Percentiles rank a stretch among this genome's conserved stretches.
phyloP scores from a whole-genome alignment of 2,888 invertebrate species.

The Plebejus anna region DNA sequence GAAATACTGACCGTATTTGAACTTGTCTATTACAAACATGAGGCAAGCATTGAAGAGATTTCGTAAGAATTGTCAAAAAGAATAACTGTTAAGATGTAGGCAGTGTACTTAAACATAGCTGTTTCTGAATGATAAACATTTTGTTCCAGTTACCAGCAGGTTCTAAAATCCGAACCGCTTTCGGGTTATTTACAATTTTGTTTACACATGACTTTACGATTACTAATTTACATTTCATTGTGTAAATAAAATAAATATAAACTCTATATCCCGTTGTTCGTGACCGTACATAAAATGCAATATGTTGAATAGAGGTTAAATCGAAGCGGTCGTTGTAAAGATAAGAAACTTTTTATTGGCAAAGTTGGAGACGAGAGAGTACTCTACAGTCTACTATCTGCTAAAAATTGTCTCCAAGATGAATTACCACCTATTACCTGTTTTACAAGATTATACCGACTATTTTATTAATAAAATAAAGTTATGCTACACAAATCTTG shows the following conservation, averaged over 20 bases:
- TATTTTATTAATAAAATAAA: background rate
- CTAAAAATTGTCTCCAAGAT: background rate
- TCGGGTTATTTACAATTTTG: background rate
- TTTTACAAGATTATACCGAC: background rate
- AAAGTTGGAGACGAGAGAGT: conserved; percentile 9
- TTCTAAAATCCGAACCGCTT: background rate
- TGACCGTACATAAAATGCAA: background rate
- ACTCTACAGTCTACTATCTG: background rate
- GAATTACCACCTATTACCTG: background rate
- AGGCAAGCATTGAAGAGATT: background rate
- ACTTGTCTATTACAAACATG: background rate
- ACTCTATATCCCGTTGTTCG: background rate
- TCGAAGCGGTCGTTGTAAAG: conserved; percentile 13
- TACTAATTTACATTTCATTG: too few species aligned
- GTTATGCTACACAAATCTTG: background rate
- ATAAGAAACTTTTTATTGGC: conserved; percentile 24
- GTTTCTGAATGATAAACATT: background rate
- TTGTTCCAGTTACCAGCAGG: background rate
- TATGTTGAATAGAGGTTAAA: conserved; percentile 22
- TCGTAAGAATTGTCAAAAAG: background rate
- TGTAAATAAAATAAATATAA: too few species aligned
- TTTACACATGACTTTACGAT: too few species aligned
- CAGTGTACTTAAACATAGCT: background rate
- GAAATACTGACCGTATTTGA: background rate
- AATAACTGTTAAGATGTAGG: background rate